Conservation (phyloP, 2,113 vertebrate genomes). For the Lophura nycthemera region DNA sequence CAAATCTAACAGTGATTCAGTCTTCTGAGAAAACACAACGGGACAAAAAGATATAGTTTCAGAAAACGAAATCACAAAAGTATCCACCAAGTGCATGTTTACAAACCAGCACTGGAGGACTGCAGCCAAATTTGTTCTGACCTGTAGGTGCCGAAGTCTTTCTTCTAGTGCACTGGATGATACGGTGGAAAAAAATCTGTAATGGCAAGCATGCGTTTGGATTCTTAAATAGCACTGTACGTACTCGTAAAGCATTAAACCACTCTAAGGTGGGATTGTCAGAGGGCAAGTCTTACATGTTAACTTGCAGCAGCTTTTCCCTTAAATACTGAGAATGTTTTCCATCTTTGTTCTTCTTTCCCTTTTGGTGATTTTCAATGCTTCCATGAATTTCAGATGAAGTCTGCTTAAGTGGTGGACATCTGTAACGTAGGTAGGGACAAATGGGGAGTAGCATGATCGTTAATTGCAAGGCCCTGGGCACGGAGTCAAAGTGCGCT, state of each 20-base stretch:
- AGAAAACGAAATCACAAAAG: neutral
- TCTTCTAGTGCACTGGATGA: neutral
- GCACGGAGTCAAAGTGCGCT: slow-evolving; percentile 17
- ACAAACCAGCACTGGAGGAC: neutral
- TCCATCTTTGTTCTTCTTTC: neutral
- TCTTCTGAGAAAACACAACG: neutral
- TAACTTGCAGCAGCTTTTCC: neutral
- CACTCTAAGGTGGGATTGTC: neutral
- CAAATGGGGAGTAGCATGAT: neutral
- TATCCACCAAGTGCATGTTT: neutral
- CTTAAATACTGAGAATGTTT: neutral
- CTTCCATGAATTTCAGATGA: neutral
- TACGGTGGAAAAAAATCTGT: neutral
- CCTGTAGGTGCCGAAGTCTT: neutral
- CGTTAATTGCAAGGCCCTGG: slow-evolving; percentile 51
- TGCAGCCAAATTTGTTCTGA: neutral
- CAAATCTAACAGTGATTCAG: neutral
- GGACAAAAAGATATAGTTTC: neutral
- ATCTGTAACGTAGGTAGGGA: slow-evolving; percentile 16
- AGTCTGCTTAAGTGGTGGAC: neutral
- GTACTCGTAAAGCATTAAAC: neutral
- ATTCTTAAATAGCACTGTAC: neutral
- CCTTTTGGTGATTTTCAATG: neutral
- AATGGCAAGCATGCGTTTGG: neutral
- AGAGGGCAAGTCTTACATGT: neutral